Percentiles rank a stretch among this genome's conserved stretches.
phyloP scores from a whole-genome alignment of 2,797 vertebrate species.

The Diceros bicornis region DNA sequence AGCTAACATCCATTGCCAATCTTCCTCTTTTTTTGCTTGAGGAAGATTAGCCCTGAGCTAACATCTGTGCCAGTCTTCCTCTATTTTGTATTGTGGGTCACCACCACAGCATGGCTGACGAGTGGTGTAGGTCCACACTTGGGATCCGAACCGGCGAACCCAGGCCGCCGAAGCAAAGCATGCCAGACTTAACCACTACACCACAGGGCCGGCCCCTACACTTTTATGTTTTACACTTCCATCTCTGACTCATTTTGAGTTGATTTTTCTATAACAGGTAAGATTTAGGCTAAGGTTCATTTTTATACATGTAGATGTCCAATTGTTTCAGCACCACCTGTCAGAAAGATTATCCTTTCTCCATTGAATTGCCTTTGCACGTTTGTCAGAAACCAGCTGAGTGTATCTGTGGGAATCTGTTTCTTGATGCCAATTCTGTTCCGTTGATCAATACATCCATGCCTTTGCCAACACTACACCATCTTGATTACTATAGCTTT shows the following conservation, averaged over 20 bases:
- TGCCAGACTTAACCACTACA: too few species aligned
- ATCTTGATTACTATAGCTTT: neutral
- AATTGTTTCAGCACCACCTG: conserved; percentile 7
- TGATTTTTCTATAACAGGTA: neutral
- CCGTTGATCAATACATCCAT: neutral
- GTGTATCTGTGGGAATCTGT: neutral
- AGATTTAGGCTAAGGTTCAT: neutral
- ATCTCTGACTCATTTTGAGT: neutral
- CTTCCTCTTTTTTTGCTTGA: too few species aligned
- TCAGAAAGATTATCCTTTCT: neutral
- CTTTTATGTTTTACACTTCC: neutral
- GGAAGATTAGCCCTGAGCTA: too few species aligned
- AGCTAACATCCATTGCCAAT: too few species aligned
- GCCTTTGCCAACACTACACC: neutral
- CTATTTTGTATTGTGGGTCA: too few species aligned
- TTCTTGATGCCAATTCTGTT: neutral
- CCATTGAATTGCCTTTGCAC: neutral
- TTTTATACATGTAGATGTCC: neutral
- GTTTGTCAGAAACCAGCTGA: neutral
- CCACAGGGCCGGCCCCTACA: too few species aligned
- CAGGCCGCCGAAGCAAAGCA: too few species aligned
- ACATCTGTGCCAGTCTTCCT: too few species aligned
- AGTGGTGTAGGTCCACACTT: too few species aligned
- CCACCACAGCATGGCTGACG: too few species aligned
- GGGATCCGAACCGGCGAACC: too few species aligned